phyloP scores from a whole-genome alignment of 2,797 vertebrate genomes.

The Staurois parvus region DNA sequence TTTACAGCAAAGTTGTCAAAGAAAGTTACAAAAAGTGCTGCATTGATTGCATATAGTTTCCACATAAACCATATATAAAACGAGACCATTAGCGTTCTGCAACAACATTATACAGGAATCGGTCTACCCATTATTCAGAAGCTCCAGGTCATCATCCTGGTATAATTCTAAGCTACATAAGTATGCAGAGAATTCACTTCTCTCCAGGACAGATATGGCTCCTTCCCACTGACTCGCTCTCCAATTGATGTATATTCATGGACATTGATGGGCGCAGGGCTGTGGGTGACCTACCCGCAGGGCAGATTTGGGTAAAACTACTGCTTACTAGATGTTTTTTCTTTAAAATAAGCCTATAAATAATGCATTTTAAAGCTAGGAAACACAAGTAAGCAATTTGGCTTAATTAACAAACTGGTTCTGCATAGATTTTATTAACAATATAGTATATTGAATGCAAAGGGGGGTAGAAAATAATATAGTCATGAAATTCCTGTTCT shows the following conservation, averaged over 20 bases:
- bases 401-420: not conserved
- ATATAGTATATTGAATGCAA: constrained; percentile 21
- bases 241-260: constrained; percentile 54
- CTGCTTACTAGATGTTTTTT: constrained; percentile 18
- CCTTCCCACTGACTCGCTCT: constrained; percentile 18
- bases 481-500: not conserved
- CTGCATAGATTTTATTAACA: constrained; percentile 34
- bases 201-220: constrained; percentile 45
- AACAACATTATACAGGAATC: not conserved
- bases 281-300: constrained; percentile 52
- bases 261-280: constrained; percentile 32
- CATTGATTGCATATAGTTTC: not conserved
- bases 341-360: constrained; percentile 45
- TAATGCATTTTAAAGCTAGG: constrained; percentile 36
- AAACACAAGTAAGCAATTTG: constrained; percentile 6
- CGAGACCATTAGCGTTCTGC: not conserved
- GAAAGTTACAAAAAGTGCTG: not conserved
- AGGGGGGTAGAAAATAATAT: not conserved
- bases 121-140: not conserved
- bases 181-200: constrained; percentile 48
- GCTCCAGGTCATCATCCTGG: not conserved
- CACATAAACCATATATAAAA: not conserved
- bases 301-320: constrained; percentile 31
- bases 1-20: not conserved
- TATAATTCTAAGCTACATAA: constrained; percentile 27